Percentiles rank a stretch among this genome's conserved stretches.
Conservation (phyloP, 1,140 invertebrate genomes). For the Drosophila albomicans region DNA sequence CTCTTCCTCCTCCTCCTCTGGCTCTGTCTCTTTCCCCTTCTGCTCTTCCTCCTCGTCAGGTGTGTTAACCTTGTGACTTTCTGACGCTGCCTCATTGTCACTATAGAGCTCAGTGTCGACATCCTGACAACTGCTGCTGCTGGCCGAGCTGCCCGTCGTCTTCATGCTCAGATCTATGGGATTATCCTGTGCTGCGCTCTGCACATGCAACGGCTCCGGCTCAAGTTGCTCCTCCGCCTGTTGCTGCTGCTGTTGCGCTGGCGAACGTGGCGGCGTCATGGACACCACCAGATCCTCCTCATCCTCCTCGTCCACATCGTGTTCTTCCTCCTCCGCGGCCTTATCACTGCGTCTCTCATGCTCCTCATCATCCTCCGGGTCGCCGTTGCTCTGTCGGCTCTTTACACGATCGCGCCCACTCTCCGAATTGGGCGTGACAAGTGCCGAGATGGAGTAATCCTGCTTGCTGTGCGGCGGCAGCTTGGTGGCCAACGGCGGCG, state of each 20-base stretch:
- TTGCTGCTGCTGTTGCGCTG: conserved; percentile 36
- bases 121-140: conserved; percentile 71
- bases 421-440: conserved; percentile 81
- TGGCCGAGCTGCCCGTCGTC: conserved; percentile 85
- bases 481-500: conserved; percentile 67
- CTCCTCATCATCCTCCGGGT: conserved; percentile 57
- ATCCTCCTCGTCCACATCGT: conserved; percentile 37
- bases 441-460: conserved; percentile 77
- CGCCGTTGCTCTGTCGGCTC: conserved; percentile 74
- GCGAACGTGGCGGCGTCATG: conserved; percentile 83
- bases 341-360: conserved; percentile 21
- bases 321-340: conserved; percentile 23
- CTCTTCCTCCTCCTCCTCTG: conserved; percentile 63
- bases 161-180: conserved; percentile 93
- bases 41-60: conserved; percentile 57
- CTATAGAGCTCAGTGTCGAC: conserved; percentile 52
- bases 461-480: conserved; percentile 68
- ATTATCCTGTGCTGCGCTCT: conserved; percentile 87
- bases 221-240: background rate
- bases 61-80: conserved; percentile 34
- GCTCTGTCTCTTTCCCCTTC: conserved; percentile 70
- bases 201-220: conserved; percentile 1
- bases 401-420: conserved; percentile 72
- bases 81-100: conserved; percentile 40
- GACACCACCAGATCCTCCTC: conserved; percentile 81